Conservation (phyloP, 2,797 vertebrate species). For the Leptoclinus maculatus region DNA sequence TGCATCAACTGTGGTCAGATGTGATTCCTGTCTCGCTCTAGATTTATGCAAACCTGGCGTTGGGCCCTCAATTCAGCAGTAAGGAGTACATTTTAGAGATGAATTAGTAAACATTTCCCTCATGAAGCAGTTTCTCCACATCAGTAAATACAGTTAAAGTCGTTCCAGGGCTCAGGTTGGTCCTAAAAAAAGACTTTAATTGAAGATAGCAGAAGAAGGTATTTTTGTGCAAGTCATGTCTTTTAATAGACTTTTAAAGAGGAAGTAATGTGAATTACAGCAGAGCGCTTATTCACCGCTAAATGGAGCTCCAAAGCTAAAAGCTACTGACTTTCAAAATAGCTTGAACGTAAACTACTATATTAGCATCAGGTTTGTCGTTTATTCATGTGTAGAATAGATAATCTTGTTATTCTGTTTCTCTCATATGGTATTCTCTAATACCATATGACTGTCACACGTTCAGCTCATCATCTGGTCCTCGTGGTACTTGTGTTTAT, state of each 20-base stretch:
- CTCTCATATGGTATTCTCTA: too few relatives aligned
- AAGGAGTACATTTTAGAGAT: not conserved
- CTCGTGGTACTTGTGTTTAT: not conserved
- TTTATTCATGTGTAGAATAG: not conserved
- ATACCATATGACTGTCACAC: not conserved
- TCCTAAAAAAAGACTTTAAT: not conserved
- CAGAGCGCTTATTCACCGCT: not conserved
- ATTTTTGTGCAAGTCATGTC: not conserved
- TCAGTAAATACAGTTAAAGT: not conserved
- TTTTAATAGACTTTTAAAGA: not conserved
- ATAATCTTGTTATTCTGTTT: not conserved
- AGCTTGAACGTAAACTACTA: not conserved
- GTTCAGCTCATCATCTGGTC: not conserved
- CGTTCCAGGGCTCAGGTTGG: not conserved
- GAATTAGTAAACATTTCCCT: not conserved
- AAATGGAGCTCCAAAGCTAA: not conserved
- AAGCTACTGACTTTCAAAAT: not conserved
- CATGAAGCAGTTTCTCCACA: not conserved
- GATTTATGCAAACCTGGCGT: not conserved
- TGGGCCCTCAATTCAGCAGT: not conserved
- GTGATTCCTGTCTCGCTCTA: not conserved
- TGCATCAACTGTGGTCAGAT: constrained; percentile 5
- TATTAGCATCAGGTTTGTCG: not conserved
- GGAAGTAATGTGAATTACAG: constrained; percentile 1
- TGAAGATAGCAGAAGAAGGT: not conserved